Evolutionary conservation across 2,113 vertebrate genomes (phyloP).

Genomic region (Cygnus buccinator): DNA sequence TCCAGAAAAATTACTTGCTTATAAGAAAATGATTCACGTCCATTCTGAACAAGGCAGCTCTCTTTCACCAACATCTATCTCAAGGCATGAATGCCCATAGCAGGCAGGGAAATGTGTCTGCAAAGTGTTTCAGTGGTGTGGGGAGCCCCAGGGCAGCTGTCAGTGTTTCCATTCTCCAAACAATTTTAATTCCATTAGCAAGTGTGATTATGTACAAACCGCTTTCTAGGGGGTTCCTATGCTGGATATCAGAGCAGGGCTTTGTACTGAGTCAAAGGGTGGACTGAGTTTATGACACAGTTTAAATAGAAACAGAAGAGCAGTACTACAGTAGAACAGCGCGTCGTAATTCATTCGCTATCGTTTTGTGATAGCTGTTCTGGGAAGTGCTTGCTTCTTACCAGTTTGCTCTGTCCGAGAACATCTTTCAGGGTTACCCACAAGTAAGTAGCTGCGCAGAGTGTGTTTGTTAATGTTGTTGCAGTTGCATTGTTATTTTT

Average conservation of each 20-base stretch:
- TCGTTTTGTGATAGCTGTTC: neutral
- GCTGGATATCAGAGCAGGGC: slow-evolving; percentile 10
- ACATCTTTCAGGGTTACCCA: neutral
- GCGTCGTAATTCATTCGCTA: neutral
- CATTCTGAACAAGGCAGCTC: neutral
- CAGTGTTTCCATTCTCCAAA: slow-evolving; percentile 40
- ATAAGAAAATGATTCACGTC: slow-evolving; percentile 31
- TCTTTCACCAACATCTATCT: slow-evolving; percentile 13
- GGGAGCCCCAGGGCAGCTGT: neutral
- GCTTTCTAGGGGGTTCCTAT: slow-evolving; percentile 57
- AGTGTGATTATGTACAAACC: slow-evolving; percentile 33
- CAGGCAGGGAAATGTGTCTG: slow-evolving; percentile 10
- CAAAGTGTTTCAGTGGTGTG: neutral
- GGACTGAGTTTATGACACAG: slow-evolving; percentile 59
- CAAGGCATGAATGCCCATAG: neutral
- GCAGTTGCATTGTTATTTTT: neutral
- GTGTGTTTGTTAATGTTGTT: neutral
- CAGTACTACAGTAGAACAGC: neutral
- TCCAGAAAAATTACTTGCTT: slow-evolving; percentile 36
- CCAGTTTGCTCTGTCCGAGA: neutral
- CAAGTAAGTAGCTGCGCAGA: neutral
- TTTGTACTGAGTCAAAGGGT: slow-evolving; percentile 57
- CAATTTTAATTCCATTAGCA: slow-evolving; percentile 48
- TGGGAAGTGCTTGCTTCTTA: neutral
- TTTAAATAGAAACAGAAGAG: slow-evolving; percentile 41